Evolutionary conservation across 2,797 vertebrate species (phyloP), one percentile per base, ranked within the genome.

Genomic region (Todus mexicanus): DNA sequence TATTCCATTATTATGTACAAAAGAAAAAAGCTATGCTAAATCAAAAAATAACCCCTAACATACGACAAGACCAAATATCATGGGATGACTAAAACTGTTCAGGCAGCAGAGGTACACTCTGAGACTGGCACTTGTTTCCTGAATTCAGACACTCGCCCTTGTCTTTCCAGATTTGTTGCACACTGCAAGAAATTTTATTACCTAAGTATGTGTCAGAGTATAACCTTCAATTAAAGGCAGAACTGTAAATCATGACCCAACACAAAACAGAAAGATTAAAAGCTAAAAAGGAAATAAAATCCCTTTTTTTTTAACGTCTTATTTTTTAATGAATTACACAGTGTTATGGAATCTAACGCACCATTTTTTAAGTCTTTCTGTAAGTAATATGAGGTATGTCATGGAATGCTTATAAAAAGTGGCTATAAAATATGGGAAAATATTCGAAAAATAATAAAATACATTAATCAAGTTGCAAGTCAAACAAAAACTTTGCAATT

Each of bases 91-190:
- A 38, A 57, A 38, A 15, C 9, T 21, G 25, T 40, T 33, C 1
- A 2, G 1, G 5, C 43, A 76, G 38, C 6, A 65, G 6, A 57
- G 19, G 10, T 37, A 25, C 1, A 0, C 11, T 37, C 11, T 7
- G 27, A 38, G 15, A 50, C 31, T 25, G 19, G 8, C 14, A 29
- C 17, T 33, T 35, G 12, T 59, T 71, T 76, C 20, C 43, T 64
- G n/a, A 45, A 33, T 9, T 5, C 37, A n/a, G 42, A 25, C 37
- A 38, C 50, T 56, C 3, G 2, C 23, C 53, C 15, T 47, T 2
- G 0, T 17, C 26, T n/a, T 63, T 57, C 38, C 38, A 76, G 16
- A 18, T 57, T 70, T 64, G 5, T 20, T 57, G 19, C 8, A 12
- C 7, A 12, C 5, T 43, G 25, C n/a, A 63, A 57, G 23, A 76